Conservation (phyloP, 1,140 invertebrate species). For the Pseudachorutes palmiensis region DNA sequence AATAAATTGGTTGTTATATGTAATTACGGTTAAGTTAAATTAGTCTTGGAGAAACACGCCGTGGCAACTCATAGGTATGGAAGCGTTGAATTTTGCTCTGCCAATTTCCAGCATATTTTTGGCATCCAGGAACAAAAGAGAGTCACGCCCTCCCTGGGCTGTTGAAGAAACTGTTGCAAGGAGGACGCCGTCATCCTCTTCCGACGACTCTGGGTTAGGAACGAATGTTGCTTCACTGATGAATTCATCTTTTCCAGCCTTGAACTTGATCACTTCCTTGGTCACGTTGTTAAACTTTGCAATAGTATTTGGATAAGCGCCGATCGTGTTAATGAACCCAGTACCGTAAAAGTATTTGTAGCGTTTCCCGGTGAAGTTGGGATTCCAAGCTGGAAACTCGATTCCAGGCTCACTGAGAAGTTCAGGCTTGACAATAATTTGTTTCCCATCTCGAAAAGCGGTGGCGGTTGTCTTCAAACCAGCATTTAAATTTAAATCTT, state of each 20-base stretch:
- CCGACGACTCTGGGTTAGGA: conserved; percentile 32
- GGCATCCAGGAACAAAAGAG: conserved; percentile 29
- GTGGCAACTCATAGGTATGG: conserved; percentile 24
- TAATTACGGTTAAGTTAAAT: not conserved
- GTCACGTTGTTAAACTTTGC: conserved; percentile 16
- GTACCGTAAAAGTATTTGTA: conserved; percentile 1
- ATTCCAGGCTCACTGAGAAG: not conserved
- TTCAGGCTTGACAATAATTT: not conserved
- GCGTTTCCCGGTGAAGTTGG: not conserved
- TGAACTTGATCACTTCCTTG: conserved; percentile 23
- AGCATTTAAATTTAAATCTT: not conserved
- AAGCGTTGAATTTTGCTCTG: conserved; percentile 16
- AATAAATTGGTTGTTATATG: not conserved
- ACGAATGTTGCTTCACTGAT: conserved; percentile 39
- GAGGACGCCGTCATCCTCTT: conserved; percentile 40
- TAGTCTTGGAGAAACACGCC: conserved; percentile 21
- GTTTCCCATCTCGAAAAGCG: not conserved
- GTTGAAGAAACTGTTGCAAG: conserved; percentile 25
- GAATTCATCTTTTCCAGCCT: conserved; percentile 29
- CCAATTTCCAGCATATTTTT: conserved; percentile 34
- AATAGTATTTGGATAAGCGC: not conserved
- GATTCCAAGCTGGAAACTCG: not conserved
- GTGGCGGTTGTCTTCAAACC: not conserved
- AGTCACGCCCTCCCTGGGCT: not conserved
- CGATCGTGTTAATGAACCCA: not conserved